Percentiles rank a stretch among this genome's conserved stretches.
These are phyloP conservation scores for Drosophila pseudoananassae DNA, from an alignment of 1,140 invertebrate genomes.

Conservation along the genomic window DNA sequence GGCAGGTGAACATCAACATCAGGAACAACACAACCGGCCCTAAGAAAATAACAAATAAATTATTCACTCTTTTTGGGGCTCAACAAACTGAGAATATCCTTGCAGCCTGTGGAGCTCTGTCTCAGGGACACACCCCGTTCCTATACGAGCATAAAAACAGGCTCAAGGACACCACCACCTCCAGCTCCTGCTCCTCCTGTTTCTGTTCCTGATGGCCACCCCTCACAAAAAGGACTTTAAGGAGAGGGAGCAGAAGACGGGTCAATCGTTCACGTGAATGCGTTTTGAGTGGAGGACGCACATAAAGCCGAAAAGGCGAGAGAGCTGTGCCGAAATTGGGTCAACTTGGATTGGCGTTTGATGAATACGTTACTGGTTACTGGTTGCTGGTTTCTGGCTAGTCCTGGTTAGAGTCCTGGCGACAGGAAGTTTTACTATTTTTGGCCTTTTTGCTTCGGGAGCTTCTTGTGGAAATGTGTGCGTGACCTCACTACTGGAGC, in stretches of 20 bases:
- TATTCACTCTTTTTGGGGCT: constrained; percentile 15
- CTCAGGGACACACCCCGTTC: background rate
- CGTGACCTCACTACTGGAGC: constrained; percentile 22
- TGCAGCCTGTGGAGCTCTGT: background rate
- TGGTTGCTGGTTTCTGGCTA: background rate
- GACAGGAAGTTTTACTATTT: constrained; percentile 57
- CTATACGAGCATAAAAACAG: constrained; percentile 13
- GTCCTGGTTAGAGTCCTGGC: constrained; percentile 14
- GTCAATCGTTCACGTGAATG: constrained; percentile 39
- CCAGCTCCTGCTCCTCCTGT: background rate
- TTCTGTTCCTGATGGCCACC: background rate
- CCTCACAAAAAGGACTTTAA: background rate
- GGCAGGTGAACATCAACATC: constrained; percentile 8
- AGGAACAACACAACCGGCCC: constrained; percentile 5
- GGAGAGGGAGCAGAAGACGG: background rate
- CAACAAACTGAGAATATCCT: constrained; percentile 3
- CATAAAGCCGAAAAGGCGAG: constrained; percentile 21
- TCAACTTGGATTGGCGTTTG: constrained; percentile 68
- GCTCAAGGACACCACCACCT: constrained; percentile 5
- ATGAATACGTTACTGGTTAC: constrained; percentile 49
- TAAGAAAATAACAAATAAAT: constrained; percentile 26
- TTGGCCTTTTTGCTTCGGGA: constrained; percentile 12
- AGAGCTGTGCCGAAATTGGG: constrained; percentile 48
- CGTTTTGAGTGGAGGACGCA: constrained; percentile 33
- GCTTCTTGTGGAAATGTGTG: constrained; percentile 6